Percentiles rank a stretch among this genome's conserved stretches.
These are phyloP conservation scores for Sebastes itinus DNA, from an alignment of 2,797 vertebrate species.

Conservation along the genomic window DNA sequence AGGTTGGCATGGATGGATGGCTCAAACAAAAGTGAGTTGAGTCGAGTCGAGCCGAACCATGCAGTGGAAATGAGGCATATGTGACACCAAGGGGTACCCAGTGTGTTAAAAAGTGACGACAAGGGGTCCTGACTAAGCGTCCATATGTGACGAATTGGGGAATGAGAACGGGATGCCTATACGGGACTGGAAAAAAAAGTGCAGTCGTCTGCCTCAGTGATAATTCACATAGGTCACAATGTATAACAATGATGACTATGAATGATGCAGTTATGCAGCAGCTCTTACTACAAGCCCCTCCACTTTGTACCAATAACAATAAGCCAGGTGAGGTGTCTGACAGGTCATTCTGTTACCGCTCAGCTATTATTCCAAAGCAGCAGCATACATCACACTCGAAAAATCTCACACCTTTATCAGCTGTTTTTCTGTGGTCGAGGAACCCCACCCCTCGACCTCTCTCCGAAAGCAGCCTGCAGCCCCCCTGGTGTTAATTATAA, in stretches of 20 bases:
- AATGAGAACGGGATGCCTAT: background rate
- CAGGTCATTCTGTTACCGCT: slow-evolving; percentile 55
- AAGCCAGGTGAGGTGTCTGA: slow-evolving; percentile 45
- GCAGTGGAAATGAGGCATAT: background rate
- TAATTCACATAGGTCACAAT: slow-evolving; percentile 39
- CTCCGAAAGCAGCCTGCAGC: slow-evolving; percentile 64
- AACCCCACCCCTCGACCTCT: slow-evolving; percentile 53
- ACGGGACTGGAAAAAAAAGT: background rate
- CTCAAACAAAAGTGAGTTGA: background rate
- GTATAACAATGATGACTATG: slow-evolving; percentile 40
- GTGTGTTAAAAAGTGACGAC: background rate
- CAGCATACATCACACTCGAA: slow-evolving; percentile 43
- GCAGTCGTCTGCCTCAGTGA: slow-evolving; percentile 6
- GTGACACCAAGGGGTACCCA: background rate
- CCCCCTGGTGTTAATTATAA: slow-evolving; percentile 84
- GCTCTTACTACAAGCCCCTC: slow-evolving; percentile 37
- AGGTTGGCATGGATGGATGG: no score
- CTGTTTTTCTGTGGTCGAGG: slow-evolving; percentile 46
- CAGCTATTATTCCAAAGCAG: slow-evolving; percentile 40
- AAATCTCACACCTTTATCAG: slow-evolving; percentile 57
- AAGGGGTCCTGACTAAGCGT: background rate
- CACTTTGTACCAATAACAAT: slow-evolving; percentile 61
- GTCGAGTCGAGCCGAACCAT: background rate
- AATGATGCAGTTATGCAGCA: slow-evolving; percentile 48
- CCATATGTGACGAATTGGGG: background rate